Evolutionary conservation across 2,888 invertebrate genomes (phyloP), one percentile per base, ranked within the genome.

Genomic region (Mythimna ferrago): DNA sequence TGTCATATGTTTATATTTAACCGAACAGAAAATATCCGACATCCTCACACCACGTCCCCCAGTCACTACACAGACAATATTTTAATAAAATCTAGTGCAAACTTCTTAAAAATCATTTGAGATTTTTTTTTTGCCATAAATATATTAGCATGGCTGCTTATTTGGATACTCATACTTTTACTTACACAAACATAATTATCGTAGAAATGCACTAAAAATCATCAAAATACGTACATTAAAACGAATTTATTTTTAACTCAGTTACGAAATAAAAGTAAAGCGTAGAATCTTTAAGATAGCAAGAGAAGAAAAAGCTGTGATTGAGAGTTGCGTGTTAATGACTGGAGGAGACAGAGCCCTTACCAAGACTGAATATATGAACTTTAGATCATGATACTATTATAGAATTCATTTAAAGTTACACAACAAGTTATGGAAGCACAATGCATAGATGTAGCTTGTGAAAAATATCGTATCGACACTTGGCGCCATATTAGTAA

Each of bases 21-120:
- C 73, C 38, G 66, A 72, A 71, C 72, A 69, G 53, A 72, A 75
- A 76, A 62, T 66, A 78, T 82, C 74, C 73, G 76, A 81, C 78
- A 77, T 84, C 94, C 94, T 94, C 93, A 94, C 93, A 94, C 94
- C 94, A 93, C 93, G 76, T 91, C 94, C 94, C 90, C 94, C 95
- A 94, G 94, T 93, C 94, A 94, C 88, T 88, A 90, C 83, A 85
- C 87, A 66, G 56, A 69, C 78, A 84, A 88, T 88, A 89, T 90
- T 91, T 91, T 89, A 90, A 91, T 89, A 89, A 88, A 79, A 85
- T 88, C 88, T 87, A 85, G 87, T 79, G 81, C 83, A 80, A 66
- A 2, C 54, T 9, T 16, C 44, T 32, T 44, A 61, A 16, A n/a
- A 54, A 65, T 41, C 26, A 48, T 63, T 21, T 41, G 6, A 26